A percentile compares a stretch with the other conserved stretches of the same genome.
Evolutionary conservation across 2,797 vertebrate genomes (phyloP).

Genomic region (Phoeniculus purpureus): DNA sequence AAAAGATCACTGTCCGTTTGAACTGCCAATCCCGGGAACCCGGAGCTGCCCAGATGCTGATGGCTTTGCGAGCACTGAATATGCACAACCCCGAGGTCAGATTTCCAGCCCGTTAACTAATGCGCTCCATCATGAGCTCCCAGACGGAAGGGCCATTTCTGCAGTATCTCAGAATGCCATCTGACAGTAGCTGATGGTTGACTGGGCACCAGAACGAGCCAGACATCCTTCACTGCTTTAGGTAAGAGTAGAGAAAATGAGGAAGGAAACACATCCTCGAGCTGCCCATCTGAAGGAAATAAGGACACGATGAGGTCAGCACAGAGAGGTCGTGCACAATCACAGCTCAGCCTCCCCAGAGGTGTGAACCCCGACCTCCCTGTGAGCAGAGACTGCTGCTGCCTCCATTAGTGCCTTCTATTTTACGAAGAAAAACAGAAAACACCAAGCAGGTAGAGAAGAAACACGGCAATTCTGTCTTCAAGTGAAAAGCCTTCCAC

Average conservation of each 20-base stretch:
- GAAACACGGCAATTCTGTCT: neutral
- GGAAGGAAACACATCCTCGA: neutral
- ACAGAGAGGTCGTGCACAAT: neutral
- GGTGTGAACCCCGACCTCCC: rapidly evolving
- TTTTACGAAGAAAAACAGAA: neutral
- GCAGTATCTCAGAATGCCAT: neutral
- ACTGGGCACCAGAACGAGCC: neutral
- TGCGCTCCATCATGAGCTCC: conserved; percentile 40
- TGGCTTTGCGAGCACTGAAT: conserved; percentile 63
- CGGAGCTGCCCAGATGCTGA: conserved; percentile 74
- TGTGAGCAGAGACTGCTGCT: neutral
- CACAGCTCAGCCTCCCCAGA: neutral
- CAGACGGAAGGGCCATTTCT: neutral
- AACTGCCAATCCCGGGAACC: conserved; percentile 85
- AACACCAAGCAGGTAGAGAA: neutral
- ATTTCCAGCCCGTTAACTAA: conserved; percentile 51
- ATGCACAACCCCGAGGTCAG: conserved; percentile 50
- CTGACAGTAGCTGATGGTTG: neutral
- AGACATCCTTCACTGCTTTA: neutral
- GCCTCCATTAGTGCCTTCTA: neutral
- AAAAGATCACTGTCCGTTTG: conserved; percentile 83
- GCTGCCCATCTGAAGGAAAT: neutral
- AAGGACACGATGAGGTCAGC: neutral
- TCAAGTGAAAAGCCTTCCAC: neutral
- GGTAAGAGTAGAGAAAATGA: neutral